These are phyloP conservation scores for Drosophila borborema DNA, from an alignment of 2,888 invertebrate species.

Conservation along the genomic window DNA sequence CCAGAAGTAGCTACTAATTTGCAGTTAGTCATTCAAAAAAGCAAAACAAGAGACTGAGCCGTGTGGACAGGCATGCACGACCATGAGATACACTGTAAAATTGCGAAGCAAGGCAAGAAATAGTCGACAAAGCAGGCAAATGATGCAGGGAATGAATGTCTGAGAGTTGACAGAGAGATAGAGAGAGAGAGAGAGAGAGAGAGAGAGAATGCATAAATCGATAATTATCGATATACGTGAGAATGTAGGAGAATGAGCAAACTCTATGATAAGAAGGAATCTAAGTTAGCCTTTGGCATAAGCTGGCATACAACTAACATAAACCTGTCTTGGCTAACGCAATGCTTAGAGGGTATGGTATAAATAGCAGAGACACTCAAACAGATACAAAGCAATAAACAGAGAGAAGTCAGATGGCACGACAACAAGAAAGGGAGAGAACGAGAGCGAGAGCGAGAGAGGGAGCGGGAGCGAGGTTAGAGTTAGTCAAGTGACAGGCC, in stretches of 20 bases:
- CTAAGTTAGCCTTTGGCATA: not conserved
- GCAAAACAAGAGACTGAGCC: conserved; percentile 16
- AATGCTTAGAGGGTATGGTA: conserved; percentile 12
- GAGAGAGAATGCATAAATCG: too few relatives aligned
- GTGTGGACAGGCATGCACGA: not conserved
- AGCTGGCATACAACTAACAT: not conserved
- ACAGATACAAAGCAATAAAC: conserved; percentile 42
- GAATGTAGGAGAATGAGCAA: too few relatives aligned
- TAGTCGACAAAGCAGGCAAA: too few relatives aligned
- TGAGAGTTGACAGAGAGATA: too few relatives aligned
- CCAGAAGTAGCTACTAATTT: conserved; percentile 77
- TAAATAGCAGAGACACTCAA: conserved; percentile 25
- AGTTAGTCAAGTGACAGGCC: conserved; percentile 11
- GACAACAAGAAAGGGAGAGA: not conserved
- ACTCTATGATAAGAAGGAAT: not conserved
- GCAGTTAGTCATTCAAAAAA: conserved; percentile 67
- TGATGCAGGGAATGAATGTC: too few relatives aligned
- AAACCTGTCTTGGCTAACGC: not conserved
- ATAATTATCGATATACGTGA: too few relatives aligned
- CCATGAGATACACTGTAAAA: not conserved
- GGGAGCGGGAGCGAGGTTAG: conserved; percentile 1
- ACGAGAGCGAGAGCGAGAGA: conserved; percentile 3
- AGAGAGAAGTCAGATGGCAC: conserved; percentile 5
- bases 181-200: too few relatives aligned
- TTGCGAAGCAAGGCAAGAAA: too few relatives aligned